Evolutionary conservation across 2,797 vertebrate genomes (phyloP).

Genomic region (Phaenicophaeus curvirostris): DNA sequence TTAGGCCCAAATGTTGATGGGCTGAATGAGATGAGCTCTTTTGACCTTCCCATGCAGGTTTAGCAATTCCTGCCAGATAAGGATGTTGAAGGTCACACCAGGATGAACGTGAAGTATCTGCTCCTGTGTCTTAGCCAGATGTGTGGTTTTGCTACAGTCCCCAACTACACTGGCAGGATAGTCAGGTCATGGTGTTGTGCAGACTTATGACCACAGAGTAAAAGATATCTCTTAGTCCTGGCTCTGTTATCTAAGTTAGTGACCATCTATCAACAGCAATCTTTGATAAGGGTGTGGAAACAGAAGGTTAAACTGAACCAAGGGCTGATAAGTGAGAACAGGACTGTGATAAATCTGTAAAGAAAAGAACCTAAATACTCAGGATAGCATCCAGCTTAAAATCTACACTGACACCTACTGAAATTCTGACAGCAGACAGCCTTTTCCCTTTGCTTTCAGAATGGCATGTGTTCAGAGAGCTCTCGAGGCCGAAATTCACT

Average conservation of each 20-base stretch:
- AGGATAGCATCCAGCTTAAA: conserved; percentile 12
- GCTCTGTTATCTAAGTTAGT: background rate
- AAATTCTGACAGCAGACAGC: conserved; percentile 40
- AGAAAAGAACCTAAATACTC: background rate
- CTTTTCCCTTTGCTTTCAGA: conserved; percentile 1
- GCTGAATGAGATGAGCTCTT: background rate
- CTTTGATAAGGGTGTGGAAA: background rate
- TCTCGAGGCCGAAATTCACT: background rate
- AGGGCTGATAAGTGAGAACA: background rate
- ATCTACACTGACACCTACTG: conserved; percentile 64
- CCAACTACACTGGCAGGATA: background rate
- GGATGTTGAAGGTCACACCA: background rate
- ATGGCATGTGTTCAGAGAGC: background rate
- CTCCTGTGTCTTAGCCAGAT: background rate
- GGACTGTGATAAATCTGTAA: background rate
- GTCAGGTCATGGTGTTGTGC: background rate
- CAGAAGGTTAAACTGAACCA: background rate
- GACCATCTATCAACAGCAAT: background rate
- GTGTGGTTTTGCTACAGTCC: background rate
- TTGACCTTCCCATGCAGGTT: conserved; percentile 32
- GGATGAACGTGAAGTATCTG: background rate
- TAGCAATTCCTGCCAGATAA: conserved; percentile 33
- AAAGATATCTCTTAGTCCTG: background rate
- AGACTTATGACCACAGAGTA: background rate
- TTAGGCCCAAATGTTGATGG: background rate